These are phyloP conservation scores for Gavia stellata DNA, from an alignment of 2,113 vertebrate species.

Conservation along the genomic window DNA sequence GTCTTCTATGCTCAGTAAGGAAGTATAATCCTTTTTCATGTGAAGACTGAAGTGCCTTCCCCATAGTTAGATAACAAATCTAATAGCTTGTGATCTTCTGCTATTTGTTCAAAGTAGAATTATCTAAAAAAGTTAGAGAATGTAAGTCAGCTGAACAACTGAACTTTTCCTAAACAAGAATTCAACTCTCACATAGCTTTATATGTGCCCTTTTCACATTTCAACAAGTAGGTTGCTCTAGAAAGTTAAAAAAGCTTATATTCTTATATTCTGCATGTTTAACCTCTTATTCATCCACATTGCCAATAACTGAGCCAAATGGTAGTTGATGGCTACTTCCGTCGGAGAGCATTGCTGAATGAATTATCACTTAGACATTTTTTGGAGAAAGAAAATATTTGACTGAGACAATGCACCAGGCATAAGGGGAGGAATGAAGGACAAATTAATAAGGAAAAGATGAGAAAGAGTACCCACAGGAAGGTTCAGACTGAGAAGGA, in stretches of 20 bases:
- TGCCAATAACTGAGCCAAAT: not conserved
- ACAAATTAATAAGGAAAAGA: not conserved
- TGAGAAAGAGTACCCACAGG: not conserved
- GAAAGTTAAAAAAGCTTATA: not conserved
- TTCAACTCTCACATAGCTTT: not conserved
- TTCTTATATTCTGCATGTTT: not conserved
- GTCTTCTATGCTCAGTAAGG: not conserved
- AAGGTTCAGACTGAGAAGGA: not conserved
- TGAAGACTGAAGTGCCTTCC: not conserved
- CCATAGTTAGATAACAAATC: not conserved
- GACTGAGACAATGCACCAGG: not conserved
- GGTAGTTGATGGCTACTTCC: not conserved
- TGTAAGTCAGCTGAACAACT: not conserved
- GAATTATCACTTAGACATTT: not conserved
- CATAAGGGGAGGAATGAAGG: not conserved
- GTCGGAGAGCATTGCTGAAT: not conserved
- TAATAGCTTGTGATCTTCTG: not conserved
- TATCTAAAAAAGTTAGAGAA: not conserved
- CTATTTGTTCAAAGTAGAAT: not conserved
- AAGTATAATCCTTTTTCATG: not conserved
- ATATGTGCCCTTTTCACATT: not conserved
- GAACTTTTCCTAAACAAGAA: not conserved
- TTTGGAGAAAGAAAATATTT: not conserved
- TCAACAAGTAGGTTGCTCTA: not conserved
- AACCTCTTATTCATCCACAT: not conserved